Conservation (phyloP, 2,888 invertebrate genomes). For the Tineola bisselliella region DNA sequence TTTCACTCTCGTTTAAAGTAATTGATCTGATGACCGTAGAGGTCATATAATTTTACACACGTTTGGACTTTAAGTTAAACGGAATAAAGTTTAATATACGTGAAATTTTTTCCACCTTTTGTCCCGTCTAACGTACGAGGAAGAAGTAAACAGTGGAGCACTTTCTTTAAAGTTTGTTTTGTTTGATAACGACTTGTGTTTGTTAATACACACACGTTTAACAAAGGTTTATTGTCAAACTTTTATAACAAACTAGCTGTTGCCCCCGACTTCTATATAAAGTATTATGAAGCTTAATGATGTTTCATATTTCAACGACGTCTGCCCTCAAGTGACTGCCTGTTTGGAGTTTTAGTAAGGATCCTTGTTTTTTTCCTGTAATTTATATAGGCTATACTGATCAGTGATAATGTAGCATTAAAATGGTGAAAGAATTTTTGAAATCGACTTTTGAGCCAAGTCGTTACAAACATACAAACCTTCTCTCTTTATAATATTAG, state of each 20-base stretch:
- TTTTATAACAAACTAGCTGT: background rate
- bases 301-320: no score
- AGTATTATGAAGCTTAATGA: no score
- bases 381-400: no score
- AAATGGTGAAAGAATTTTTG: no score
- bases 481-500: no score
- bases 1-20: conserved; percentile 1
- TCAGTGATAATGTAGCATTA: no score
- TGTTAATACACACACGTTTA: background rate
- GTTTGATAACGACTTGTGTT: background rate
- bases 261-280: background rate
- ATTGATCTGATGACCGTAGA: background rate
- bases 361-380: no score
- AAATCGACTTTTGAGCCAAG: background rate
- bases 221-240: background rate
- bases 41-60: background rate
- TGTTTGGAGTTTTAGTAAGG: no score
- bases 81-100: background rate
- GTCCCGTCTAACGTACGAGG: background rate
- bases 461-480: no score
- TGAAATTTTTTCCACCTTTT: background rate
- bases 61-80: background rate
- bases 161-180: background rate
- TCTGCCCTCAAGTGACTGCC: no score
- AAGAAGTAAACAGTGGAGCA: background rate